Evolutionary conservation across 2,113 vertebrate genomes (phyloP).

Genomic region (Semnopithecus entellus): DNA sequence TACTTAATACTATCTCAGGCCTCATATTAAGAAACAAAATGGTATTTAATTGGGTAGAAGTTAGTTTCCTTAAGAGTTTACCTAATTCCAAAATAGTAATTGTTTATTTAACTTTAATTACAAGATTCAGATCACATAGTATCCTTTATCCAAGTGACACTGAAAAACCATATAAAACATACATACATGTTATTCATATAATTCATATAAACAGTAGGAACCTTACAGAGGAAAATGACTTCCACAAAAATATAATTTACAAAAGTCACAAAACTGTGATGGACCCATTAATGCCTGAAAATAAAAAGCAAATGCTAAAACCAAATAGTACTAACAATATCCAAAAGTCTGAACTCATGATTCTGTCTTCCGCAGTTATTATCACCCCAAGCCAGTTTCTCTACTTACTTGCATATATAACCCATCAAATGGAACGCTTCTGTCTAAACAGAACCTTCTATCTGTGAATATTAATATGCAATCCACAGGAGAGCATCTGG

Average conservation of each 20-base stretch:
- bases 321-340: neutral
- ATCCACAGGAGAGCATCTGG: constrained; percentile 78
- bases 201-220: neutral
- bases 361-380: neutral
- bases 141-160: neutral
- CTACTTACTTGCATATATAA: neutral
- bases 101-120: neutral
- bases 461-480: constrained; percentile 70
- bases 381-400: neutral
- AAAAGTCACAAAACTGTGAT: neutral
- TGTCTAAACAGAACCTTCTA: constrained; percentile 53
- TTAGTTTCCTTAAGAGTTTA: neutral
- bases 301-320: neutral
- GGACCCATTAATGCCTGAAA: neutral
- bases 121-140: neutral
- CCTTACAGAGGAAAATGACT: neutral
- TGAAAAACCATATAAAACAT: neutral
- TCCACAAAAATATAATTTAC: neutral
- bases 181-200: neutral
- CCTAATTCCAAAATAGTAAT: neutral
- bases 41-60: neutral
- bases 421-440: neutral
- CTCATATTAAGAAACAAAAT: neutral
- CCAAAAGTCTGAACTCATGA: neutral
- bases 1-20: constrained; percentile 27